Conservation (phyloP, 2,888 invertebrate genomes). For the Sinohyriopsis cumingii region DNA sequence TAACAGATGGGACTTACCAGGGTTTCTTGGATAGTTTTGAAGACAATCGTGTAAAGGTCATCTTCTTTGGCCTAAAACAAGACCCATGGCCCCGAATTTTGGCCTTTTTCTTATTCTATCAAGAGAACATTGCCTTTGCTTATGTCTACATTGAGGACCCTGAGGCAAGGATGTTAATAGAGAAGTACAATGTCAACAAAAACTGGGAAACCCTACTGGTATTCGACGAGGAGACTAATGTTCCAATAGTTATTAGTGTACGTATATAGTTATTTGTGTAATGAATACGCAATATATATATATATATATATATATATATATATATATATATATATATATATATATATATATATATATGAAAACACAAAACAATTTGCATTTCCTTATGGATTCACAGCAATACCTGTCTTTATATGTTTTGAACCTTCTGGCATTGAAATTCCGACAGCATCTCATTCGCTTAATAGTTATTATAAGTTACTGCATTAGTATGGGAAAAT, state of each 20-base stretch:
- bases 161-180: conserved; percentile 72
- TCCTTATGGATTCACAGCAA: neutral
- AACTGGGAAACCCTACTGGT: conserved; percentile 83
- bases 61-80: conserved; percentile 82
- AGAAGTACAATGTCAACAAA: conserved; percentile 77
- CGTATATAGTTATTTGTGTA: conserved; percentile 18
- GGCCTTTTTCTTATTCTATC: conserved; percentile 88
- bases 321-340: neutral
- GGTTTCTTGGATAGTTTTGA: conserved; percentile 88
- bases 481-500: no score
- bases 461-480: no score
- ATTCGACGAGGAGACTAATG: conserved; percentile 87
- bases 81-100: conserved; percentile 88
- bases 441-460: no score
- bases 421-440: no score
- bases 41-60: conserved; percentile 91
- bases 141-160: conserved; percentile 45
- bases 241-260: conserved; percentile 67
- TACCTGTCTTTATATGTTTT: no score
- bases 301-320: neutral
- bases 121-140: conserved; percentile 90
- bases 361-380: conserved; percentile 2
- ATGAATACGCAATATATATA: no score
- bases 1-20: neutral
- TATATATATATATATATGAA: neutral